phyloP scores from a whole-genome alignment of 92 coral and sea anemone species.

The Phenganax marumi region DNA sequence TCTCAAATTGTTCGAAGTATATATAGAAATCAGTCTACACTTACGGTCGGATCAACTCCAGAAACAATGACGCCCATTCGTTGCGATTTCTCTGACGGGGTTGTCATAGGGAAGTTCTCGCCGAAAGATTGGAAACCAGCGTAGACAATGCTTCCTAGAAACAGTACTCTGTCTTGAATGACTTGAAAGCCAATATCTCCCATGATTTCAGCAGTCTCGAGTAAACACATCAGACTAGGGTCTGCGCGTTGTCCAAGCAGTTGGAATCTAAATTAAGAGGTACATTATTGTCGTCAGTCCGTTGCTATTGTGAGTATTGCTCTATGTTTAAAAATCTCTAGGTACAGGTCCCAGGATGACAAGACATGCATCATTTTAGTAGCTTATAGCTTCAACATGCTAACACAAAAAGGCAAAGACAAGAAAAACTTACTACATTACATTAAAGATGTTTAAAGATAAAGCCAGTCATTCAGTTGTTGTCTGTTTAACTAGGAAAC shows the following conservation, averaged over 20 bases:
- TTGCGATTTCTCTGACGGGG: neutral
- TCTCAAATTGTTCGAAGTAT: too few species aligned
- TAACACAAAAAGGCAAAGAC: too few species aligned
- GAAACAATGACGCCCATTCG: neutral
- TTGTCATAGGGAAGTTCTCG: neutral
- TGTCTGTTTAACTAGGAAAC: too few species aligned
- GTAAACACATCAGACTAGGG: constrained; percentile 57
- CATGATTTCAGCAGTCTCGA: constrained; percentile 65
- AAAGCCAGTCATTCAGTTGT: too few species aligned
- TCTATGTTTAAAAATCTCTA: too few species aligned
- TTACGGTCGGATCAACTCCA: neutral
- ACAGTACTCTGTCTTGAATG: neutral
- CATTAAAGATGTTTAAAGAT: too few species aligned
- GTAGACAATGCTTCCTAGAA: neutral
- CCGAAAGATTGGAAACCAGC: neutral
- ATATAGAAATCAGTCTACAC: neutral
- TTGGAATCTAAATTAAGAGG: constrained; percentile 52
- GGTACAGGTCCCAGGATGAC: too few species aligned
- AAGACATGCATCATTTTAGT: too few species aligned
- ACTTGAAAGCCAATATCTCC: constrained; percentile 55
- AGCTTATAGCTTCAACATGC: too few species aligned
- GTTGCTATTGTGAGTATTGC: too few species aligned
- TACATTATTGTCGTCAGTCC: neutral
- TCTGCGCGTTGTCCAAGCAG: constrained; percentile 68
- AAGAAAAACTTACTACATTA: too few species aligned